Evolutionary conservation across 2,113 vertebrate genomes (phyloP).

Genomic region (Rhinichthys klamathensis): DNA sequence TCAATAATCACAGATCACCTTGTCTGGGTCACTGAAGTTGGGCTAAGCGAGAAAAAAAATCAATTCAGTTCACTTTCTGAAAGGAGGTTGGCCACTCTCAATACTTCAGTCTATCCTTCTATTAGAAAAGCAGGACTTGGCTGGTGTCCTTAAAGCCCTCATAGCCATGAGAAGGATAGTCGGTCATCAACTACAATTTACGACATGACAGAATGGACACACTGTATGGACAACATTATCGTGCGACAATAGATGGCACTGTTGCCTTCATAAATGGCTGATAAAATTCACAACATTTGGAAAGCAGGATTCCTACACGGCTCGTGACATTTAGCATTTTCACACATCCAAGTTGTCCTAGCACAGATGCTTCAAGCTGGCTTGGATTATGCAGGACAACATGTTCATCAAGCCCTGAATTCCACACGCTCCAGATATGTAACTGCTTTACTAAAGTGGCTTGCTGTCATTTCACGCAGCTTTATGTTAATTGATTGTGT

Average conservation of each 20-base stretch:
- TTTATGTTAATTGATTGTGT: neutral
- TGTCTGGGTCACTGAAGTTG: slow-evolving; percentile 45
- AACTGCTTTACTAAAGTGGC: neutral
- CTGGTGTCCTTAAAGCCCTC: slow-evolving; percentile 59
- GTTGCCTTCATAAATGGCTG: slow-evolving; percentile 47
- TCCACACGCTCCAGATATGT: neutral
- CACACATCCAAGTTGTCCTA: slow-evolving; percentile 45
- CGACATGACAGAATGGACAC: slow-evolving; percentile 68
- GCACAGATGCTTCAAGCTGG: slow-evolving; percentile 42
- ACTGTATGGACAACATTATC: neutral
- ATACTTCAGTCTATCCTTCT: slow-evolving; percentile 42
- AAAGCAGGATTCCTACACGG: slow-evolving; percentile 13
- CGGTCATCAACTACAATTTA: slow-evolving; percentile 59
- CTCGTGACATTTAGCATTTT: slow-evolving; percentile 44
- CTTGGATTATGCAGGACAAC: neutral
- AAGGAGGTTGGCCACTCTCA: slow-evolving; percentile 53
- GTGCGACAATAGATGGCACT: slow-evolving; percentile 66
- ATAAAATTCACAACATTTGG: slow-evolving; percentile 36
- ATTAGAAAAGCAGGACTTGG: slow-evolving; percentile 50
- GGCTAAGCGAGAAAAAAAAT: slow-evolving; percentile 49
- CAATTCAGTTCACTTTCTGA: slow-evolving; percentile 63
- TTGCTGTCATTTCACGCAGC: neutral
- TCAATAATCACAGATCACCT: slow-evolving; percentile 50
- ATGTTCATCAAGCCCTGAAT: slow-evolving; percentile 4
- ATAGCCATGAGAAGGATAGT: slow-evolving; percentile 19